These are phyloP conservation scores for Struthio camelus DNA, from an alignment of 2,113 vertebrate species.

Conservation along the genomic window DNA sequence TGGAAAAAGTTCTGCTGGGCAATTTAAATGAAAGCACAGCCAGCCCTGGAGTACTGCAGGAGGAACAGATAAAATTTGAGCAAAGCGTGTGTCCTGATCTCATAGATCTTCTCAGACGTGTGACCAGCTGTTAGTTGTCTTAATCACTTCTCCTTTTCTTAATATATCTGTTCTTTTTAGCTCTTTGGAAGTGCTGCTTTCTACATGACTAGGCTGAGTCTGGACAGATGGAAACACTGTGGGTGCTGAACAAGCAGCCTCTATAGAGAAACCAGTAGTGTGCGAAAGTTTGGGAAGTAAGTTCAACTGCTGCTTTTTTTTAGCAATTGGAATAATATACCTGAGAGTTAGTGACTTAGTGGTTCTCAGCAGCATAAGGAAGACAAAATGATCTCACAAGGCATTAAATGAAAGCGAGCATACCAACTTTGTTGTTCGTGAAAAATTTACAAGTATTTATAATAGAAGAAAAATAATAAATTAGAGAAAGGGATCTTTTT, in stretches of 20 bases:
- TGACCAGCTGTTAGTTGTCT: neutral
- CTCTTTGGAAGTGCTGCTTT: neutral
- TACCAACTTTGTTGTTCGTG: neutral
- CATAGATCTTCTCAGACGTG: accelerated
- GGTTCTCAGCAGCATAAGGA: neutral
- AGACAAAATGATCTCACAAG: neutral
- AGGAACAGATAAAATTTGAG: neutral
- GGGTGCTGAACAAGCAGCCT: neutral
- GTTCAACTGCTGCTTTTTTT: neutral
- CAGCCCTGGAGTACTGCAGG: neutral
- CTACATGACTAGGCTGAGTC: neutral
- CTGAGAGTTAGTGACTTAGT: neutral
- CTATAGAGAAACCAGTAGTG: neutral
- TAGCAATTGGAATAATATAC: neutral
- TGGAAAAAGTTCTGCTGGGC: neutral
- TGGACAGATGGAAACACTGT: slow-evolving; percentile 29
- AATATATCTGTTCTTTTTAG: neutral
- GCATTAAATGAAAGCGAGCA: neutral
- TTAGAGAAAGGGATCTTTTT: neutral
- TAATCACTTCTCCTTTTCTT: neutral
- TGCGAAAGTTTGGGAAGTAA: neutral
- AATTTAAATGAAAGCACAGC: neutral
- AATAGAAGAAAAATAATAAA: neutral
- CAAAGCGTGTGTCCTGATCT: neutral
- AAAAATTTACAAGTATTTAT: neutral